Evolutionary conservation across 2,797 vertebrate species (phyloP).

Genomic region (Enteromius treurensis): DNA sequence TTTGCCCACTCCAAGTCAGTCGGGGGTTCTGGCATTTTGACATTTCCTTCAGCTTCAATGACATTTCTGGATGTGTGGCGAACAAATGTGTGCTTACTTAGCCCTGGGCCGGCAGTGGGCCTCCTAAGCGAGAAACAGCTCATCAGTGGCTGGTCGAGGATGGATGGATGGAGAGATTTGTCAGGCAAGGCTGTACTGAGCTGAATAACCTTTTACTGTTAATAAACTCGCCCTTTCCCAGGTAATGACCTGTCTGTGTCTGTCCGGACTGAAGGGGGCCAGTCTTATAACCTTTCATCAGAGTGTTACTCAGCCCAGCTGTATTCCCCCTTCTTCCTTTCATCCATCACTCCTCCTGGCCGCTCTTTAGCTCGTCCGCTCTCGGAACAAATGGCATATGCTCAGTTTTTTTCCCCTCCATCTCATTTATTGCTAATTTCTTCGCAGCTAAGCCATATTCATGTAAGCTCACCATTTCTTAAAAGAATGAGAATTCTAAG

Average conservation of each 20-base stretch:
- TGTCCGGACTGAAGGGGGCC: conserved; percentile 66
- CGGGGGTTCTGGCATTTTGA: conserved; percentile 48
- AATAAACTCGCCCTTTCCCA: conserved; percentile 82
- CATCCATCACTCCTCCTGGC: conserved; percentile 52
- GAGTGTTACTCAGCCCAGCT: conserved; percentile 62
- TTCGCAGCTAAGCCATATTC: conserved; percentile 12
- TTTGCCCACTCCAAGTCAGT: conserved; percentile 22
- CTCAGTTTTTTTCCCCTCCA: conserved; percentile 13
- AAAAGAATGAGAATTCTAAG: conserved; percentile 1
- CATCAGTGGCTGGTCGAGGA: conserved; percentile 43
- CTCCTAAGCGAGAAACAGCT: conserved; percentile 31
- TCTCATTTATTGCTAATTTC: conserved; percentile 18
- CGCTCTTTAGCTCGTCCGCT: conserved; percentile 11
- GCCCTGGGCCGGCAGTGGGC: conserved; percentile 8
- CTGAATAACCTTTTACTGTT: conserved; percentile 79
- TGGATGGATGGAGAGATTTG: conserved; percentile 71
- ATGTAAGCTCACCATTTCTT: not conserved
- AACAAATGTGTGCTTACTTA: conserved; percentile 27
- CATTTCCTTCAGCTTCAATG: conserved; percentile 59
- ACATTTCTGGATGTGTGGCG: conserved; percentile 52
- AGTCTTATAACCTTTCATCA: conserved; percentile 81
- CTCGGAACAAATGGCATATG: conserved; percentile 43
- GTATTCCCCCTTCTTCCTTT: conserved; percentile 67
- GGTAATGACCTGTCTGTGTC: conserved; percentile 79
- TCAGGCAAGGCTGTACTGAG: conserved; percentile 71